These are phyloP conservation scores for Propithecus deckenii DNA, from an alignment of 2,797 vertebrate species.

Conservation along the genomic window DNA sequence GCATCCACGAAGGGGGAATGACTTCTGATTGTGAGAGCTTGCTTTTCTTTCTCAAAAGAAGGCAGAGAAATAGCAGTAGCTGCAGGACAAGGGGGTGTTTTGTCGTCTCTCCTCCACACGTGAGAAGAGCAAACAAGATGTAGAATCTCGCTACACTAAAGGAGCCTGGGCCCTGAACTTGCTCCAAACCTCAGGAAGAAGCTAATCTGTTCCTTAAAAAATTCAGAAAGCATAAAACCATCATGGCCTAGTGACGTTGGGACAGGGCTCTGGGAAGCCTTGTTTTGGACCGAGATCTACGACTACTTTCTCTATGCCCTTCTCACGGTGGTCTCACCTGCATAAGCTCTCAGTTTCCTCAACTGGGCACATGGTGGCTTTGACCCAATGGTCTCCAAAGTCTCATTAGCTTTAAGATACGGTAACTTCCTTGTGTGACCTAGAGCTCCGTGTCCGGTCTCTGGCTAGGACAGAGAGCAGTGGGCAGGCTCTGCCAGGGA, in stretches of 20 bases:
- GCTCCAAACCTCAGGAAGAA: neutral
- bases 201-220: neutral
- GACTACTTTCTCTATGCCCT: neutral
- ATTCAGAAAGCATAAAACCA: rapidly evolving
- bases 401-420: neutral
- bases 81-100: neutral
- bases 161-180: neutral
- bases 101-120: neutral
- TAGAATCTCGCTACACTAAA: neutral
- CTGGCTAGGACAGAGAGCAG: too few relatives aligned
- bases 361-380: rapidly evolving
- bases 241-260: rapidly evolving
- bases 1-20: neutral
- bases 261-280: neutral
- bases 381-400: rapidly evolving
- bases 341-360: neutral
- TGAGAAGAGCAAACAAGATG: rapidly evolving
- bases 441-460: rapidly evolving
- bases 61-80: neutral
- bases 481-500: rapidly evolving
- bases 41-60: neutral
- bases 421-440: rapidly evolving
- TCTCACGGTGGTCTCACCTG: too few relatives aligned
- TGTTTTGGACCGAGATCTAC: neutral
- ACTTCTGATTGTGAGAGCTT: neutral